Percentiles rank a stretch among this genome's conserved stretches.
These are phyloP conservation scores for Leptinotarsa rubiginosa DNA, from an alignment of 2,888 invertebrate species.

Conservation along the genomic window DNA sequence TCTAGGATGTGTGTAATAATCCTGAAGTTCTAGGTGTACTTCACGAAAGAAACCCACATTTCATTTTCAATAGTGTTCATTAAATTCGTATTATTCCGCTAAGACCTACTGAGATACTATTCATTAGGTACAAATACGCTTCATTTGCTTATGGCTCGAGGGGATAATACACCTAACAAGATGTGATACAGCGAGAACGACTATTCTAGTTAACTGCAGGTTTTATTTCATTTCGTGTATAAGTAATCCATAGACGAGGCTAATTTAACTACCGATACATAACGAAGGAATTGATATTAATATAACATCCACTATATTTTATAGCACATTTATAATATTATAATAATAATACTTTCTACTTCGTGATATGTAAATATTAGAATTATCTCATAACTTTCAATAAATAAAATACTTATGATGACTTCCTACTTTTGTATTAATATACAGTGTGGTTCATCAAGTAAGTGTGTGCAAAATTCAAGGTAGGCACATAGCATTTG, in stretches of 20 bases:
- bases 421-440: too few species aligned
- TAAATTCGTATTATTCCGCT: slow-evolving; percentile 16
- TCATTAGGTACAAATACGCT: slow-evolving; percentile 35
- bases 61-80: slow-evolving; percentile 11
- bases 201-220: slow-evolving; percentile 14
- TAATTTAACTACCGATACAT: slow-evolving; percentile 8
- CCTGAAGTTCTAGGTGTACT: background rate
- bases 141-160: slow-evolving; percentile 32
- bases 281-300: slow-evolving; percentile 7
- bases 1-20: background rate
- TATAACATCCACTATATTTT: background rate
- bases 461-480: too few species aligned
- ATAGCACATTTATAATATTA: background rate
- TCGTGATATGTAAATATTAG: background rate
- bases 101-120: slow-evolving; percentile 17
- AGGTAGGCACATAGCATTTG: too few species aligned
- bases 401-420: too few species aligned
- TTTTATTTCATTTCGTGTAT: slow-evolving; percentile 7
- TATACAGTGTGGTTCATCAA: too few species aligned
- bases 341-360: background rate
- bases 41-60: background rate
- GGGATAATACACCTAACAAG: slow-evolving; percentile 35
- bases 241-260: slow-evolving; percentile 3
- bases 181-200: slow-evolving; percentile 21
- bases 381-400: background rate